Percentiles rank a stretch among this genome's conserved stretches.
These are phyloP conservation scores for Saguinus oedipus DNA, from an alignment of 2,797 vertebrate genomes.

Conservation along the genomic window DNA sequence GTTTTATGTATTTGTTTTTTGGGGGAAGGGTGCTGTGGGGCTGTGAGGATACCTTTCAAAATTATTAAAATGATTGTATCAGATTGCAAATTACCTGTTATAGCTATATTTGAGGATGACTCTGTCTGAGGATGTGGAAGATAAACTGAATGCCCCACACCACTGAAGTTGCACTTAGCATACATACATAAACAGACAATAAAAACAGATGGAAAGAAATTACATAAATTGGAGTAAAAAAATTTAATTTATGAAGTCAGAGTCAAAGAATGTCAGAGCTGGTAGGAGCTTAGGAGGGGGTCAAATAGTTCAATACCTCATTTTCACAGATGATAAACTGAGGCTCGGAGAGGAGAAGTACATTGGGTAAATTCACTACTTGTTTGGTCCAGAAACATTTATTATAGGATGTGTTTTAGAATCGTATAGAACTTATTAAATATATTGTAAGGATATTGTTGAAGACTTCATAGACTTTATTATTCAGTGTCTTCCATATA, in stretches of 20 bases:
- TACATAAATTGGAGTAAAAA: not conserved
- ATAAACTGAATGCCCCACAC: constrained; percentile 20
- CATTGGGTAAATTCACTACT: constrained; percentile 21
- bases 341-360: not conserved
- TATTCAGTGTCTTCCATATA: constrained; percentile 47
- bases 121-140: not conserved
- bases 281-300: not conserved
- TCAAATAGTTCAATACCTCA: not conserved
- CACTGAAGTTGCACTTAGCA: not conserved
- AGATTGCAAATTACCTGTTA: not conserved
- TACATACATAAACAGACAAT: not conserved
- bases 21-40: not conserved
- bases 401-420: constrained; percentile 5
- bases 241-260: constrained; percentile 16
- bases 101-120: not conserved
- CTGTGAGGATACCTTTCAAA: not conserved
- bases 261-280: constrained; percentile 21
- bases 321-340: not conserved
- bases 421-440: constrained; percentile 29
- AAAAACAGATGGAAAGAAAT: not conserved
- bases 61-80: not conserved
- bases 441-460: constrained; percentile 31
- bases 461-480: constrained; percentile 30
- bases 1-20: not conserved
- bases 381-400: not conserved